phyloP scores from a whole-genome alignment of 2,888 invertebrate species.

The Acrobasis suavella region DNA sequence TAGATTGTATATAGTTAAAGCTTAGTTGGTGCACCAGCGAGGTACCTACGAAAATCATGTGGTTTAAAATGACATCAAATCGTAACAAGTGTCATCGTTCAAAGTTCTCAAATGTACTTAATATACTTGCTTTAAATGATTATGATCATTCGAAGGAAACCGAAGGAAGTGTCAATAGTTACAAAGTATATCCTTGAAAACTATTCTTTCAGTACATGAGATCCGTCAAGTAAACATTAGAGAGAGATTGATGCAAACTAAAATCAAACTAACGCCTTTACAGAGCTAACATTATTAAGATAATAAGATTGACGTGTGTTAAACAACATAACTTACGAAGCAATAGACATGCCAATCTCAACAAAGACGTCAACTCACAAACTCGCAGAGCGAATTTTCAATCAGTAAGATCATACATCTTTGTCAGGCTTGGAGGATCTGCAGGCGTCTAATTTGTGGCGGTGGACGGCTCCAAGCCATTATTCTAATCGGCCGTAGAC shows the following conservation, averaged over 20 bases:
- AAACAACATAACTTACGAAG: conserved; percentile 38
- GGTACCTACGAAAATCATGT: too few relatives aligned
- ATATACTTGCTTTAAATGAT: too few relatives aligned
- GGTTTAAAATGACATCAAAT: too few relatives aligned
- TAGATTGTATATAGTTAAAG: too few relatives aligned
- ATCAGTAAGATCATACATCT: conserved; percentile 52
- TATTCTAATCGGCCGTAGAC: conserved; percentile 16
- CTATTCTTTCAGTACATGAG: too few relatives aligned
- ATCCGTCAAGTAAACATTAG: neutral
- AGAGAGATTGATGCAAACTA: neutral
- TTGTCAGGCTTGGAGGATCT: conserved; percentile 38
- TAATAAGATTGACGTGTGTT: conserved; percentile 15
- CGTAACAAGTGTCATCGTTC: too few relatives aligned
- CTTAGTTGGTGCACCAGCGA: too few relatives aligned
- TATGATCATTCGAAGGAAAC: too few relatives aligned
- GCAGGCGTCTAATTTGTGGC: conserved; percentile 16
- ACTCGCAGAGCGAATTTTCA: conserved; percentile 48
- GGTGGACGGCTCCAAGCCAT: conserved; percentile 14
- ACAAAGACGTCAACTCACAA: conserved; percentile 40
- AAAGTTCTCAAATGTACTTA: too few relatives aligned
- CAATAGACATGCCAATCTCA: conserved; percentile 34
- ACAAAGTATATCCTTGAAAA: too few relatives aligned
- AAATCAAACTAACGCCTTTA: neutral
- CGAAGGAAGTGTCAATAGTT: too few relatives aligned
- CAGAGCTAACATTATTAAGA: neutral